These are phyloP conservation scores for Orchesellides sinensis DNA, from an alignment of 2,888 invertebrate species.

Conservation along the genomic window DNA sequence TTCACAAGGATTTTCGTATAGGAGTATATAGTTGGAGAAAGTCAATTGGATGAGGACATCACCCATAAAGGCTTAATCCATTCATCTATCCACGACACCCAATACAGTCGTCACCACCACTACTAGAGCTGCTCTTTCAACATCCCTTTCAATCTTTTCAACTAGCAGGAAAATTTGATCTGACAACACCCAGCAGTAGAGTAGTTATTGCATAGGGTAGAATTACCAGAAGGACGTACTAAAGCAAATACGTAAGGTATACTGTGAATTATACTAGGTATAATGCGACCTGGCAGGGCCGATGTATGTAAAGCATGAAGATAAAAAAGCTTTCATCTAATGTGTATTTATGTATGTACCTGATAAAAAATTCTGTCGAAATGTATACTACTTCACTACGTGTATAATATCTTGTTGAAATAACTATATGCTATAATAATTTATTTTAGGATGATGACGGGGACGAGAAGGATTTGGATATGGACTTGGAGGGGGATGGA, in stretches of 20 bases:
- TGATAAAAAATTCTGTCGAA: too few relatives aligned
- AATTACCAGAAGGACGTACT: too few relatives aligned
- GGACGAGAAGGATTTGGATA: slow-evolving; percentile 77
- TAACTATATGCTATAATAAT: neutral
- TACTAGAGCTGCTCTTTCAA: neutral
- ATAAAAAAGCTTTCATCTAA: too few relatives aligned
- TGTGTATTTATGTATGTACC: too few relatives aligned
- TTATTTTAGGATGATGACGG: slow-evolving; percentile 55
- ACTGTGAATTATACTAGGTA: too few relatives aligned
- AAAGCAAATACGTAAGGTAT: too few relatives aligned
- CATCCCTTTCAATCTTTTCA: slow-evolving; percentile 38
- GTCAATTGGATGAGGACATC: slow-evolving; percentile 13
- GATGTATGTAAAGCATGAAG: too few relatives aligned
- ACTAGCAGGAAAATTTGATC: slow-evolving; percentile 21
- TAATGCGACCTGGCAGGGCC: too few relatives aligned
- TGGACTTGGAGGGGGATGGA: slow-evolving; percentile 75
- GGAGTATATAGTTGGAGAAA: neutral
- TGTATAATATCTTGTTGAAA: too few relatives aligned
- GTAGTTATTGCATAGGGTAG: too few relatives aligned
- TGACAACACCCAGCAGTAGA: slow-evolving; percentile 11
- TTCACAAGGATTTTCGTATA: neutral
- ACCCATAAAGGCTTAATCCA: slow-evolving; percentile 39
- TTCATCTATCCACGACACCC: slow-evolving; percentile 11
- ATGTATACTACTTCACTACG: too few relatives aligned
- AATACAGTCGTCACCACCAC: neutral